Base-by-base conservation (phyloP, 2,888 invertebrate genomes). In the Crepidodera aurea region DNA sequence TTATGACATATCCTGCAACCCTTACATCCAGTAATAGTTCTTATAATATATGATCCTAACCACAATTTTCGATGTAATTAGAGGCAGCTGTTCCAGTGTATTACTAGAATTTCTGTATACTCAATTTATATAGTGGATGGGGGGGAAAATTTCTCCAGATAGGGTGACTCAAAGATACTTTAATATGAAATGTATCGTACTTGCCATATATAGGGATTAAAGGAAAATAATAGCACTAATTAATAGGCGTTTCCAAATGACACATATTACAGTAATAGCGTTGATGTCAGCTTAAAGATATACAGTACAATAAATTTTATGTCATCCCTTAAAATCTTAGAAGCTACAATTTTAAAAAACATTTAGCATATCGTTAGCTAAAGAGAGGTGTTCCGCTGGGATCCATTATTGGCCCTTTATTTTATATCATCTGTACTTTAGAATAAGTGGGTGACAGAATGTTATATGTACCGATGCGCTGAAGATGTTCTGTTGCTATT, bases 41-140 rank as follows among this genome's bases (percentile, higher is more conserved):
- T 55, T 22, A 56, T 42, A 56, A 42, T 51, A 16, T 37, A 56
- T 42, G 56, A 56, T 34, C 37, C 22, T 25, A 44, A 44, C 44
- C 46, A 46, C 56, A 56, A 46, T 44, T 56, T 56, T 56, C 44
- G 56, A 44, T 44, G 46, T 56, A 56, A 56, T 56, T 56, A 56
- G 32, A 46, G 34, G 44, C 56, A 56, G 44, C 46, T 56, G 56
- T 46, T 56, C 44, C 19, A 19, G 46, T 34, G 46, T 46, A 56
- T 56, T 44, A 56, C 44, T 55, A 44, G 18, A 55, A 32, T 55
- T 55, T 55, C 55, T 56, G 15, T 46, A 56, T 37, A 46, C 13
- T 18, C 46, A 46, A 46, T 56, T 56, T 56, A 46, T 46, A 44
- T 44, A 44, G 8, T 42, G n/a, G 10, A 22, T 44, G 44, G 44